phyloP scores from a whole-genome alignment of 2,797 vertebrate genomes.

The Thunnus albacares region DNA sequence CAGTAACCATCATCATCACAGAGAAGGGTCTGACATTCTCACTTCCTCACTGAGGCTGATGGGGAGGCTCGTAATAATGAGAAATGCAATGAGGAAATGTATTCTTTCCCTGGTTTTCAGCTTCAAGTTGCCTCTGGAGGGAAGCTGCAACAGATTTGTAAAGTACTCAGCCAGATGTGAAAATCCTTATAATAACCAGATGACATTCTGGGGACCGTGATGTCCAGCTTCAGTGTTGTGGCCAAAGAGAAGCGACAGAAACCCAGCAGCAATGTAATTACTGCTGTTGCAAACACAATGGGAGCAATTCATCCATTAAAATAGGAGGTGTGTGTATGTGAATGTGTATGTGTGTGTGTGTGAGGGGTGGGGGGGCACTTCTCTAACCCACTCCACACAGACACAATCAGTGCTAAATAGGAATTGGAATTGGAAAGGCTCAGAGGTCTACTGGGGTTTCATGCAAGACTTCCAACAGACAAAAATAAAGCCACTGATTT shows the following conservation, averaged over 20 bases:
- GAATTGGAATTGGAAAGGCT: conserved; percentile 45
- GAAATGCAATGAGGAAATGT: conserved; percentile 19
- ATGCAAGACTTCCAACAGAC: neutral
- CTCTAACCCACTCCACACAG: conserved; percentile 9
- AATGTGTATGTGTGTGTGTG: conserved; percentile 25
- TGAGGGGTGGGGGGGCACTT: neutral
- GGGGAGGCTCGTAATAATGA: conserved; percentile 49
- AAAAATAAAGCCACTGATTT: conserved; percentile 28
- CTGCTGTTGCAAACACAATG: conserved; percentile 62
- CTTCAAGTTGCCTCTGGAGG: conserved; percentile 28
- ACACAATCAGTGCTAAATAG: conserved; percentile 19
- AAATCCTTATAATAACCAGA: conserved; percentile 52
- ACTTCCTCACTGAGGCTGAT: conserved; percentile 61
- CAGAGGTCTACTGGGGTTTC: conserved; percentile 33
- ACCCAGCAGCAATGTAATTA: conserved; percentile 59
- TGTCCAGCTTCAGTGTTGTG: conserved; percentile 30
- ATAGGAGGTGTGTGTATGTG: conserved; percentile 36
- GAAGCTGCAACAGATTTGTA: conserved; percentile 33
- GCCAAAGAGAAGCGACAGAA: conserved; percentile 35
- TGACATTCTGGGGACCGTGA: conserved; percentile 32
- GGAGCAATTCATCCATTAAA: conserved; percentile 69
- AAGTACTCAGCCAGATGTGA: conserved; percentile 54
- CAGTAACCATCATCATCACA: conserved; percentile 54
- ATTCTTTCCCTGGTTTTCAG: conserved; percentile 27
- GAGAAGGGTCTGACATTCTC: conserved; percentile 56